Evolutionary conservation across 1,140 invertebrate species (phyloP), one percentile per base, ranked within the genome.

Genomic region (Drosophila watanabei): DNA sequence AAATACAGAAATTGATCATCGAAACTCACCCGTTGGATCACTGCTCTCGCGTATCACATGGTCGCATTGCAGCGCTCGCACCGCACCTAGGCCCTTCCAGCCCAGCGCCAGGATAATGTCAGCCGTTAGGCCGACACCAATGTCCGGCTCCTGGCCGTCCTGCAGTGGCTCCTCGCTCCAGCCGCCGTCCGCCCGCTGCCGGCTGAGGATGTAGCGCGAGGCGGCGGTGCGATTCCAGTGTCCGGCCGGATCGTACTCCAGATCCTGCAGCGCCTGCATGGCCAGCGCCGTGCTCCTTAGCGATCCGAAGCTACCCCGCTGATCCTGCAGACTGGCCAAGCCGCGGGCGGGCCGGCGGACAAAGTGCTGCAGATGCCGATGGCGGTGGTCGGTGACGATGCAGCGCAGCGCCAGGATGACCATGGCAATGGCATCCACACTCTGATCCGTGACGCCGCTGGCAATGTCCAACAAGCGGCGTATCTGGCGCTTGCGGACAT

Each of bases 391-490:
- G 72, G 96, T 96, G n/a, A 97, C 96, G 62, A 97, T 96, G 92
- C 97, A 98, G 58, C 96, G 95, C 59, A 98, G 93, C 0, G 97
- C 97, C 92, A 98, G 93, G 28, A 97, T 96, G 18, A 97, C 96
- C 95, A 97, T 97, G 0, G 97, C 96, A 73, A 97, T 95, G 3
- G 97, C 97, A 80, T 98, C 97, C 96, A 96, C 94, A 71, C 96
- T 96, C 84, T 97, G 96, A 79, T 96, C 96, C 65, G 95, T 96
- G n/a, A 96, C 95, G 2, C 95, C 95, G 69, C 96, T 96, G 18
- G 96, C 96, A 41, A 97, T 97, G 73, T 97, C 96, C 57, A 97
- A 82, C 0, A 98, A 94, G 7, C 96, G 94, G 5, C 96, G 93
- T 37, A 97, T 96, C 83, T 97, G 96, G 7, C 97, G 95, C 79